Evolutionary conservation across 2,113 vertebrate species (phyloP).

Genomic region (Silurus meridionalis): DNA sequence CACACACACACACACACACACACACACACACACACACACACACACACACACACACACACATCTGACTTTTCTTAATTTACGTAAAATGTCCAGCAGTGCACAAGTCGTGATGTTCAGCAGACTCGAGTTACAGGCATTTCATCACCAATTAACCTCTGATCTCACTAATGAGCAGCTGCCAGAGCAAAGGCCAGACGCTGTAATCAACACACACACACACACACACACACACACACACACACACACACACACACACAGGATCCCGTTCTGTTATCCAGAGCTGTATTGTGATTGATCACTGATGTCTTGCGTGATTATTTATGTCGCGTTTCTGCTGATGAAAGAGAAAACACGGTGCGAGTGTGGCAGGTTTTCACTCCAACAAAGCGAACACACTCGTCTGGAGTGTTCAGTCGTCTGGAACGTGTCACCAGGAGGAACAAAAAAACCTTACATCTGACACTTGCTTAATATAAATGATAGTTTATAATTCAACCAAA

Average conservation of each 20-base stretch:
- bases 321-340: constrained; percentile 12
- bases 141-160: constrained; percentile 63
- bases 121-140: constrained; percentile 51
- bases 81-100: constrained; percentile 5
- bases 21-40: background rate
- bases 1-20: no score
- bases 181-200: constrained; percentile 52
- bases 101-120: constrained; percentile 59
- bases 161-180: constrained; percentile 61
- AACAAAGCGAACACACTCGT: background rate
- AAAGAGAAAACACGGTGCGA: constrained; percentile 15
- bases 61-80: background rate
- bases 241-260: constrained; percentile 12
- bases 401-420: constrained; percentile 1
- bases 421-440: constrained; percentile 27
- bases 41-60: background rate
- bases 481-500: no score
- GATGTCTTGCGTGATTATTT: constrained; percentile 9
- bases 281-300: constrained; percentile 28
- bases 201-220: constrained; percentile 55
- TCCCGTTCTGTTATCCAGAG: background rate
- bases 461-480: background rate
- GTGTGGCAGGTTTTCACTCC: constrained; percentile 14
- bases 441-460: background rate
- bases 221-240: constrained; percentile 29